Evolutionary conservation across 1,140 invertebrate species (phyloP), one percentile per base, ranked within the genome.

Genomic region (Carposina sasakii): DNA sequence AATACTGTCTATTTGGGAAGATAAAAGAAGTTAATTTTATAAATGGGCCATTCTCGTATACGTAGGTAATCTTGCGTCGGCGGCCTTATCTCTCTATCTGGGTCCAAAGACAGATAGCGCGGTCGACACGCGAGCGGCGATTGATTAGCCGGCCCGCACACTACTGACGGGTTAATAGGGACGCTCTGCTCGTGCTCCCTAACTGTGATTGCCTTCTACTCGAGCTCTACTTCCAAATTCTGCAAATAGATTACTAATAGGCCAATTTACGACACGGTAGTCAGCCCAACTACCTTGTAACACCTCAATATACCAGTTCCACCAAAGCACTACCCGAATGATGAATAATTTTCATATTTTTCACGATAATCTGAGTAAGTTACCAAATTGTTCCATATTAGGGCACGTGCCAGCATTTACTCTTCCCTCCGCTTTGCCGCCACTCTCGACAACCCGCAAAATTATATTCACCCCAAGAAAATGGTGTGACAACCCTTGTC

Each of bases 11-110:
- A 67, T 71, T 71, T 56, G 60, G 61, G 49, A 62, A 70, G 67
- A 75, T 72, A 73, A 72, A 77, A 68, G 66, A 76, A 69, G 65
- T 75, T 74, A 76, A 76, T 76, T 76, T 68, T 71, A 76, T 76
- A 75, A 78, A 78, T 76, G 66, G 72, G 52, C 67, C 56, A 78
- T 79, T 76, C 60, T 54, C 66, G 60, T 73, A 68, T 67, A 72
- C 62, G 67, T 68, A 63, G 62, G 67, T 76, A 79, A 79, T 78
- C 69, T 75, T 74, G 63, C 69, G 67, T 69, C 53, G 67, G 58
- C 52, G 44, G 52, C 61, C 68, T 72, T 79, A 78, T 79, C 76
- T 63, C 65, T 50, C 63, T 62, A 60, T 67, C 78, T 78, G 79
- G 69, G 71, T 63, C 56, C 64, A 64, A 74, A 79, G 78, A 79